Evolutionary conservation across 2,888 invertebrate species (phyloP).

Genomic region (Colletes collaris): DNA sequence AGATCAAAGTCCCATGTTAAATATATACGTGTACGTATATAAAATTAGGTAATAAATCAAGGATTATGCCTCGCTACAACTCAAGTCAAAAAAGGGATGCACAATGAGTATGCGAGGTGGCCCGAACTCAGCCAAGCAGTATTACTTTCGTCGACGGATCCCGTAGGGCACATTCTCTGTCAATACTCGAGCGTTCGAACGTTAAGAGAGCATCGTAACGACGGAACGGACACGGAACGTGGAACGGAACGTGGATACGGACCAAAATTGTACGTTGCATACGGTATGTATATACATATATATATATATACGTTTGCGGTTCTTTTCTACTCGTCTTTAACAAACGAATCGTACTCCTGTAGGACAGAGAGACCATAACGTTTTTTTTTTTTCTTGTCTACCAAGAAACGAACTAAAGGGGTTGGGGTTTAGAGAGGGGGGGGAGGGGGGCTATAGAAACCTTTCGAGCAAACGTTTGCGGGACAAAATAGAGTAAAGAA

Average conservation of each 20-base stretch:
- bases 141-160: slow-evolving; percentile 39
- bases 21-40: slow-evolving; percentile 18
- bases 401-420: slow-evolving; percentile 22
- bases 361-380: slow-evolving; percentile 12
- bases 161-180: slow-evolving; percentile 16
- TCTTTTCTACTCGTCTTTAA: slow-evolving; percentile 4
- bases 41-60: slow-evolving; percentile 68
- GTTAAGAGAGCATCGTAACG: not conserved
- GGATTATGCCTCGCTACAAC: slow-evolving; percentile 79
- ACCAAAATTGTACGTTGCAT: no score
- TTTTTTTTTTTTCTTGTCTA: slow-evolving; percentile 13
- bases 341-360: slow-evolving; percentile 15
- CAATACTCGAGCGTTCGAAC: slow-evolving; percentile 10
- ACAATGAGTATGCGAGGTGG: slow-evolving; percentile 83
- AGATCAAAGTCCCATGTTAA: slow-evolving; percentile 67
- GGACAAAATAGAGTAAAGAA: slow-evolving; percentile 51
- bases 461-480: slow-evolving; percentile 1
- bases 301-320: not conserved
- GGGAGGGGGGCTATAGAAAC: not conserved
- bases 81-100: slow-evolving; percentile 80
- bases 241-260: no score
- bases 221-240: slow-evolving; percentile 7
- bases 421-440: no score
- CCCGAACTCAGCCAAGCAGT: slow-evolving; percentile 73
- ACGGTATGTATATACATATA: no score